Base-by-base conservation (phyloP, 2,888 invertebrate species). In the Onchidella celtica region DNA sequence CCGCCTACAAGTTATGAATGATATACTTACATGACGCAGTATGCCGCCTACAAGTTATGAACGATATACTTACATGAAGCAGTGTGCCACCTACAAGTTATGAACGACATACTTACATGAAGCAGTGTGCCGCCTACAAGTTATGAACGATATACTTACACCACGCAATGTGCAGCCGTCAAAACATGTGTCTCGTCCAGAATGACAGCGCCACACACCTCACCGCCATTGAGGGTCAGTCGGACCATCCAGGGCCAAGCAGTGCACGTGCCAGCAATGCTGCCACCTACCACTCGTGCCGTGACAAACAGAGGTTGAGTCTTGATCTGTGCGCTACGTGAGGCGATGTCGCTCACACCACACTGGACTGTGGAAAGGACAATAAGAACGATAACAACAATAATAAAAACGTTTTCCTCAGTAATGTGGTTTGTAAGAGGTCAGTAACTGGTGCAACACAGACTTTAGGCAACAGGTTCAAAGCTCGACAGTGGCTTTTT, bases 221-320 rank as follows among this genome's bases (percentile, higher is more conserved):
- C 24, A 11, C 40, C 69, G 40, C 36, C 66, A 68, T 75, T 69
- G 61, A 82, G 70, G 29, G 17, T 32, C n/a, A 82, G 61, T 14
- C 78, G 72, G 6, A 82, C 82, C 63, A 82, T 68, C 85, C 85
- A 85, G 17, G 85, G 83, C 27, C 78, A 79, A 3, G 77, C 38
- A n/a, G 68, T 68, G 69, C 85, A 85, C 9, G 80, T 69, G 3
- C 79, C 82, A 1, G 81, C 63, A 0, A 59, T 40, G 9, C 55
- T 47, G 1, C 83, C 83, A 4, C 83, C 93, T 94, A 88, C 82
- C 40, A 85, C 78, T 24, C 85, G 69, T 2, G 80, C n/a, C 0
- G 32, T 66, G 34, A 66, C 24, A 24, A 83, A 65, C 14, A 79
- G 32, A 1, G 29, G 24, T 3, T 78, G 34, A 9, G 24, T 4